Conservation (phyloP, 2,888 invertebrate species). For the Eupithecia vulgata region DNA sequence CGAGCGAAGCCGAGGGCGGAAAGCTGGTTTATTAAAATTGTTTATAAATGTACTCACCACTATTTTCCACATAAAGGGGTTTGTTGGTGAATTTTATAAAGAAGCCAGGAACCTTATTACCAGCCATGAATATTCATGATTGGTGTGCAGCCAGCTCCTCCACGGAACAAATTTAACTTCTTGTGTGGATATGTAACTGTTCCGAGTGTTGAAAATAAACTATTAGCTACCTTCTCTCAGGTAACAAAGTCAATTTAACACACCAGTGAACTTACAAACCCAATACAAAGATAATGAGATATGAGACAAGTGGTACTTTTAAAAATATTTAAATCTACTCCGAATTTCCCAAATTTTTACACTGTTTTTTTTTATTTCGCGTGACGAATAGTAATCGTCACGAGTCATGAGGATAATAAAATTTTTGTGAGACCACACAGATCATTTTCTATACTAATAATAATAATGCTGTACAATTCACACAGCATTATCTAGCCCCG, state of each 20-base stretch:
- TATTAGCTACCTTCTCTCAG: slow-evolving; percentile 32
- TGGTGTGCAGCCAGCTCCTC: slow-evolving; percentile 37
- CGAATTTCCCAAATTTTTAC: too few relatives aligned
- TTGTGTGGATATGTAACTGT: slow-evolving; percentile 27
- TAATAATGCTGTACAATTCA: too few relatives aligned
- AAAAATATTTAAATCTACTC: too few relatives aligned
- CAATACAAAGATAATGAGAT: not conserved
- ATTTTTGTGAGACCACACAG: too few relatives aligned
- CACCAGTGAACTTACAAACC: not conserved
- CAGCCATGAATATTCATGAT: slow-evolving; percentile 54
- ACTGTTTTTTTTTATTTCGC: too few relatives aligned
- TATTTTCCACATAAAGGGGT: slow-evolving; percentile 50
- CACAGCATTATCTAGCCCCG: too few relatives aligned
- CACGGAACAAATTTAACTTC: slow-evolving; percentile 48
- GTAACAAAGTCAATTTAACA: slow-evolving; percentile 33
- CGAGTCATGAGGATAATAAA: too few relatives aligned
- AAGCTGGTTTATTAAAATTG: too few relatives aligned
- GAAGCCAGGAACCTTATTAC: slow-evolving; percentile 48
- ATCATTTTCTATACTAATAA: too few relatives aligned
- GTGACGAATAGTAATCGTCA: too few relatives aligned
- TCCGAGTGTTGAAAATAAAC: slow-evolving; percentile 35
- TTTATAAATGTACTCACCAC: slow-evolving; percentile 38
- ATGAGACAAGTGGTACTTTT: not conserved
- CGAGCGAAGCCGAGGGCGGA: too few relatives aligned
- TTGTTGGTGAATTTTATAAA: slow-evolving; percentile 49